Evolutionary conservation across 2,888 invertebrate genomes (phyloP).

Genomic region (Syrista parreyssii): DNA sequence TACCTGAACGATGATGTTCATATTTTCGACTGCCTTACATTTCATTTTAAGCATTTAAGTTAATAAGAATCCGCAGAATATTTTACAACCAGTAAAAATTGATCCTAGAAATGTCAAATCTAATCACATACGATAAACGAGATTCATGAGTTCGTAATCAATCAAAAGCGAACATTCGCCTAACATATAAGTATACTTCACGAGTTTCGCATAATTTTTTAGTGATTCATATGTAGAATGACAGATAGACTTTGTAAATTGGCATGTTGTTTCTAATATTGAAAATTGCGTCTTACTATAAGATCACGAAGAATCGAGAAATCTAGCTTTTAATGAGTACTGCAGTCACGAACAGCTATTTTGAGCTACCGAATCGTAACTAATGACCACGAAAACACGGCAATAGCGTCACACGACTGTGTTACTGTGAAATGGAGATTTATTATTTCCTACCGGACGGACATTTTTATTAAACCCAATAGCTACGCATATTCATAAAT

Average conservation of each 20-base stretch:
- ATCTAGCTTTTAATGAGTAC: background rate
- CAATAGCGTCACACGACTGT: background rate
- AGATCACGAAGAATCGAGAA: background rate
- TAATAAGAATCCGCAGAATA: too few relatives aligned
- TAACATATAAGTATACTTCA: background rate
- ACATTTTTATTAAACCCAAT: background rate
- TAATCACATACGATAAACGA: background rate
- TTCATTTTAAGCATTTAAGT: too few relatives aligned
- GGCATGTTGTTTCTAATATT: background rate
- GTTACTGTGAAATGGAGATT: background rate
- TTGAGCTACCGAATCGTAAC: background rate
- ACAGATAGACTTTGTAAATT: background rate
- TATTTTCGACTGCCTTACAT: too few relatives aligned
- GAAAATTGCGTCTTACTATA: background rate
- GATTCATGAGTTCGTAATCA: background rate
- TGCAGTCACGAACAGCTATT: background rate
- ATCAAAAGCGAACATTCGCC: background rate
- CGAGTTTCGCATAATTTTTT: background rate
- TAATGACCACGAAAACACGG: background rate
- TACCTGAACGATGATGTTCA: background rate
- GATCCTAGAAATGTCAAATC: background rate
- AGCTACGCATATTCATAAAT: background rate
- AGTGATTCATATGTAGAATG: background rate
- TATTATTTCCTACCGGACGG: background rate
- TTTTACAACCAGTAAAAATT: too few relatives aligned